These are phyloP conservation scores for Anagrus nilaparvatae DNA, from an alignment of 1,140 invertebrate genomes.

Conservation along the genomic window DNA sequence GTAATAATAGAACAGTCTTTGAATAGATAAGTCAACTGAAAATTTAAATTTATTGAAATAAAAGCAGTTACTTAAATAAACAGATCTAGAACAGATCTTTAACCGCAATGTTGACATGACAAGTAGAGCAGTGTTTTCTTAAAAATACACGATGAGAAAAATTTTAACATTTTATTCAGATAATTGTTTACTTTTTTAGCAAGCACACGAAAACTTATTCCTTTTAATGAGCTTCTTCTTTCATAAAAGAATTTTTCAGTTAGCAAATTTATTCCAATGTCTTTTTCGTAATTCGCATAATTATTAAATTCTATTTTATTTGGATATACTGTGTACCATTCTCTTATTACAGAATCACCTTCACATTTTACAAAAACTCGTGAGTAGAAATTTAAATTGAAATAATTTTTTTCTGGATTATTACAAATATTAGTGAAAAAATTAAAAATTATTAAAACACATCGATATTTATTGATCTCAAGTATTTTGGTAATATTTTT, in stretches of 20 bases:
- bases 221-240: neutral
- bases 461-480: neutral
- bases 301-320: neutral
- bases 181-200: too few relatives aligned
- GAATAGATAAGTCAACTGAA: too few relatives aligned
- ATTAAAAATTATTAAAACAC: neutral
- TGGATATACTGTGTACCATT: slow-evolving; percentile 5
- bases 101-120: too few relatives aligned
- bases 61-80: too few relatives aligned
- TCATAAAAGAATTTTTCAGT: neutral
- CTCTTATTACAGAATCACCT: neutral
- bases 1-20: too few relatives aligned
- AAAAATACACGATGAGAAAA: too few relatives aligned
- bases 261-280: neutral
- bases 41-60: too few relatives aligned
- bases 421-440: slow-evolving; percentile 1
- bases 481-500: neutral
- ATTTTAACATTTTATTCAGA: too few relatives aligned
- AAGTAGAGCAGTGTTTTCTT: too few relatives aligned
- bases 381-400: slow-evolving; percentile 9
- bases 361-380: slow-evolving; percentile 10
- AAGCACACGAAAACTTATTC: neutral
- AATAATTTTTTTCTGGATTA: neutral
- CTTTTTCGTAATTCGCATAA: neutral
- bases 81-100: too few relatives aligned